phyloP scores from a whole-genome alignment of 2,888 invertebrate genomes.

The Drosophila testacea region DNA sequence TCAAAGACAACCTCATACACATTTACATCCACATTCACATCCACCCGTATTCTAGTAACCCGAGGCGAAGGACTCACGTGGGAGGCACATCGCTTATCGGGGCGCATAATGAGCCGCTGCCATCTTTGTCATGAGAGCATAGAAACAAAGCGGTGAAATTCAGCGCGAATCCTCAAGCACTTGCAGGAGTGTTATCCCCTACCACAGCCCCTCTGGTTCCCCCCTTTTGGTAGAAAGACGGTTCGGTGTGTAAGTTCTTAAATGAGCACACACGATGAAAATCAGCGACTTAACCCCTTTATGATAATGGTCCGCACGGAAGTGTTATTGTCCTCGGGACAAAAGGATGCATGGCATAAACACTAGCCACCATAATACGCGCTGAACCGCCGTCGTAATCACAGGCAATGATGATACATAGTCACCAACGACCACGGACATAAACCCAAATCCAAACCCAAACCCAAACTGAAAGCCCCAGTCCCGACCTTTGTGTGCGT shows the following conservation, averaged over 20 bases:
- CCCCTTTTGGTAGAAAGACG: slow-evolving; percentile 6
- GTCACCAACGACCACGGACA: slow-evolving; percentile 42
- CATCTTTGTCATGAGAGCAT: slow-evolving; percentile 72
- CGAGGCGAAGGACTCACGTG: slow-evolving; percentile 76
- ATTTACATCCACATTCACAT: slow-evolving; percentile 24
- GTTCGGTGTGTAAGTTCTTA: slow-evolving; percentile 68
- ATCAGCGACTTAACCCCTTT: slow-evolving; percentile 83
- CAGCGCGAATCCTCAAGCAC: slow-evolving; percentile 75
- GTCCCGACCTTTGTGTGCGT: slow-evolving; percentile 4
- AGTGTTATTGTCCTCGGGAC: slow-evolving; percentile 82
- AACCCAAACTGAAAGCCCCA: slow-evolving; percentile 2
- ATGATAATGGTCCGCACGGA: slow-evolving; percentile 81
- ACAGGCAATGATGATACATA: slow-evolving; percentile 72
- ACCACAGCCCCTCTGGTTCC: neutral
- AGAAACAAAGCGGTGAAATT: slow-evolving; percentile 79
- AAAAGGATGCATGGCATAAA: slow-evolving; percentile 77
- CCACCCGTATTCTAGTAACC: slow-evolving; percentile 56
- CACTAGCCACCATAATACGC: slow-evolving; percentile 67
- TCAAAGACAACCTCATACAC: slow-evolving; percentile 35
- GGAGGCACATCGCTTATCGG: slow-evolving; percentile 78
- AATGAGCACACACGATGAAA: slow-evolving; percentile 81
- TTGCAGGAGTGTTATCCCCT: slow-evolving; percentile 45
- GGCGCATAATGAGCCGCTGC: slow-evolving; percentile 78
- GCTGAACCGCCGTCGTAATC: slow-evolving; percentile 58
- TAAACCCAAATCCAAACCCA: slow-evolving; percentile 28